A percentile compares a stretch with the other conserved stretches of the same genome.
Evolutionary conservation across 2,113 vertebrate genomes (phyloP).

Genomic region (Sylvicapra grimmia): DNA sequence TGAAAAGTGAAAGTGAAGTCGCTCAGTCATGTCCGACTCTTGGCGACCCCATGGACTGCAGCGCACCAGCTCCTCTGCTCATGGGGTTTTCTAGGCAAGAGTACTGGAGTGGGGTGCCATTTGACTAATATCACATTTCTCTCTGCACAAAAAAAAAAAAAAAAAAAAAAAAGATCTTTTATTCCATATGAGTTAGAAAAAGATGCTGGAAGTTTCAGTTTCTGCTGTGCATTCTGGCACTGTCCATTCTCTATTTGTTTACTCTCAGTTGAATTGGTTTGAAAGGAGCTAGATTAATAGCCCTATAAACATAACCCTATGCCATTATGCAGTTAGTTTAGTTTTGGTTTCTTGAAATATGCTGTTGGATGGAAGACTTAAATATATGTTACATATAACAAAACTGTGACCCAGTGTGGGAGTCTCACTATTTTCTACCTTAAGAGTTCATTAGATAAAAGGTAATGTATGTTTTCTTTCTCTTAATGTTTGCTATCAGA

Average conservation of each 20-base stretch:
- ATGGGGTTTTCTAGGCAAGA: no score
- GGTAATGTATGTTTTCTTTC: background rate
- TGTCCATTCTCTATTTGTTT: slow-evolving; percentile 22
- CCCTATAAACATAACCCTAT: background rate
- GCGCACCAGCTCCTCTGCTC: no score
- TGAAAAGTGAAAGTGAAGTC: no score
- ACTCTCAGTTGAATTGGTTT: slow-evolving; percentile 9
- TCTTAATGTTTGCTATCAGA: background rate
- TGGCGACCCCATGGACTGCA: no score
- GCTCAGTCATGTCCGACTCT: no score
- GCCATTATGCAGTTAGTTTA: background rate
- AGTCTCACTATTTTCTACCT: slow-evolving; percentile 5
- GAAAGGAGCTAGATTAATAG: slow-evolving; percentile 26
- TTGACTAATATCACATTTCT: background rate
- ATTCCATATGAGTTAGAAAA: background rate
- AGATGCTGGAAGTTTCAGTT: background rate
- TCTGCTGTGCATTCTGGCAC: background rate
- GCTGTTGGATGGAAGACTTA: background rate
- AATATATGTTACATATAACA: background rate
- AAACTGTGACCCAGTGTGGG: background rate
- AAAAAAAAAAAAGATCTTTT: no score
- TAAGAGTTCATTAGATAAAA: background rate
- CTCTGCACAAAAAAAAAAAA: no score
- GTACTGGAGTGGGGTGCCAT: no score
- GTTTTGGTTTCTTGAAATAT: slow-evolving; percentile 8